Evolutionary conservation across 2,113 vertebrate genomes (phyloP).

Genomic region (Recurvirostra avosetta): DNA sequence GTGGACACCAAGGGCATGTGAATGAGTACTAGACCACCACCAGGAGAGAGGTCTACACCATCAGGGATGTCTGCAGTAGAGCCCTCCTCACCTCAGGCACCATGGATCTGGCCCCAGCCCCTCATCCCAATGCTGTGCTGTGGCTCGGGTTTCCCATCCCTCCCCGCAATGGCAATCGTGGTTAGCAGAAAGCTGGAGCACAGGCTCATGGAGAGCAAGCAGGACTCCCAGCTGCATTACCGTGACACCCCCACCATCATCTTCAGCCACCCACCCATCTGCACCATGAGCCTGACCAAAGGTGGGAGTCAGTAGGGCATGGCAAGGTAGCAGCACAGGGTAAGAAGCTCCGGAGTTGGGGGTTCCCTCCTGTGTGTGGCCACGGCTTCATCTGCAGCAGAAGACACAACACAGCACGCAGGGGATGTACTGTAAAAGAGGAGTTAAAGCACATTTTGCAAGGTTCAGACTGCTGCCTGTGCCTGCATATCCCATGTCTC

Average conservation of each 20-base stretch:
- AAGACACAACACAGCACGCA: no score
- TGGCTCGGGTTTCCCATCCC: neutral
- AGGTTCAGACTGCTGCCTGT: neutral
- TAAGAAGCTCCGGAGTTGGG: neutral
- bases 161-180: slow-evolving; percentile 79
- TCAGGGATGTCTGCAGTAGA: slow-evolving; percentile 85
- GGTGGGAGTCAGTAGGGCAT: slow-evolving; percentile 43
- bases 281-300: slow-evolving; percentile 86
- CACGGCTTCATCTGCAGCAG: no score
- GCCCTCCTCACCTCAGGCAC: slow-evolving; percentile 90
- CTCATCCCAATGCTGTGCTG: neutral
- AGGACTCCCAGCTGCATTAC: slow-evolving; percentile 84
- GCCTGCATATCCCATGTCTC: neutral
- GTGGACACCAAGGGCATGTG: slow-evolving; percentile 79
- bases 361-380: no score
- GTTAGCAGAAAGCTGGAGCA: slow-evolving; percentile 76
- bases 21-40: slow-evolving; percentile 89
- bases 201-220: slow-evolving; percentile 80
- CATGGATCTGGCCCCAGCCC: slow-evolving; percentile 8
- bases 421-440: no score
- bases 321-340: neutral
- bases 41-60: slow-evolving; percentile 78
- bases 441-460: no score
- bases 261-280: slow-evolving; percentile 87
- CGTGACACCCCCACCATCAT: slow-evolving; percentile 84